Base-by-base conservation (phyloP, 2,113 vertebrate species). In the Petroica traversi region DNA sequence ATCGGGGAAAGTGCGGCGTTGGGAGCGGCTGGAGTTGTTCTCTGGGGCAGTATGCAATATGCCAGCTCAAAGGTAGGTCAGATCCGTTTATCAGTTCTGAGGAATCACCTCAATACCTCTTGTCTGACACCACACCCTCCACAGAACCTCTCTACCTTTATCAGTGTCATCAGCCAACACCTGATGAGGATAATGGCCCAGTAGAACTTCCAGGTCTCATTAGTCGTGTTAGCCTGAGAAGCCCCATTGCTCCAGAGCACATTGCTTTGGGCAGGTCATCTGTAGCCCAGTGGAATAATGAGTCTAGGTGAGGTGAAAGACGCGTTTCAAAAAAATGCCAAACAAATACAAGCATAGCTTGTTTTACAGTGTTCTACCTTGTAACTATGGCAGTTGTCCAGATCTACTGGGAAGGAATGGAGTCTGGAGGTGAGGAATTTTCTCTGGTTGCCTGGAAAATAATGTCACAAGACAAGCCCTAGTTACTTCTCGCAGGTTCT, bases 1-100 rank as follows among this genome's bases (percentile, higher is more conserved):
- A 97, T 99, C 6, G 99, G 99, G 73, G 99, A 99, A 91, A 99
- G 99, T 17, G 99, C 99, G 0, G 98, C 99, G 36, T 69, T 99
- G 98, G 99, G 99, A 82, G 98, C 98, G 71, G 98, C 99, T 33
- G 99, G 99, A 85, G 93, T 99, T n/a, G 97, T 99, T 95, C 96
- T 99, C 95, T 99, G 99, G 99, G 99, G 98, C 78, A 98, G 96
- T 73, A 95, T 95, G 63, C 96, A 98, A 16, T 98, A 98, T 0
- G 96, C 97, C 82, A 96, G 94, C 83, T 97, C 98, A 80, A 96
- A 96, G 97, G 98, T 98, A 74, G 68, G 93, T 92, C 1, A 0
- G 28, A 12, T n/a, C 5, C 4, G 3, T 59, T 73, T 61, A 61
- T 29, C 69, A 73, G 18, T 68, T 29, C 64, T 79, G 40, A 84